These are phyloP conservation scores for Calliscelio sp. DNA, from an alignment of 2,888 invertebrate species.

Conservation along the genomic window DNA sequence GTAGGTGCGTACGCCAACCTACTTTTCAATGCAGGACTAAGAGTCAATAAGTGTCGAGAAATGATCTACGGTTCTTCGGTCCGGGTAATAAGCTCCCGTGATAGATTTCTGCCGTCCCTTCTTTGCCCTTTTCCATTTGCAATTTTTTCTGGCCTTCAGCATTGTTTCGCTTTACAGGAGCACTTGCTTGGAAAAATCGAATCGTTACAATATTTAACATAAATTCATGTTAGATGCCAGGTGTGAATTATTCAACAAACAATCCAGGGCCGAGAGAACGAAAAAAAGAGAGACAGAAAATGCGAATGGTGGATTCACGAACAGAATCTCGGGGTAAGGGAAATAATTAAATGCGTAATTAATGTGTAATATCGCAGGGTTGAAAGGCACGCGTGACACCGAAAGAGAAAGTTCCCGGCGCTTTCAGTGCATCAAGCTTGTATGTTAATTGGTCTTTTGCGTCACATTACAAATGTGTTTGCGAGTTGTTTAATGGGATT, in stretches of 20 bases:
- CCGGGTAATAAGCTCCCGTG: constrained; percentile 78
- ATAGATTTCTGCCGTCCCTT: constrained; percentile 56
- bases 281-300: constrained; percentile 55
- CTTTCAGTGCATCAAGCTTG: constrained; percentile 39
- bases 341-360: constrained; percentile 60
- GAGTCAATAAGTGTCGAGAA: constrained; percentile 86
- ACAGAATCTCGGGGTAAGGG: background rate
- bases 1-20: constrained; percentile 78
- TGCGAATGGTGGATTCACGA: constrained; percentile 29
- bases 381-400: constrained; percentile 31
- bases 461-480: constrained; percentile 41
- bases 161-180: constrained; percentile 22
- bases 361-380: constrained; percentile 46
- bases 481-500: constrained; percentile 29
- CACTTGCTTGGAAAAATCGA: constrained; percentile 50
- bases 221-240: constrained; percentile 78
- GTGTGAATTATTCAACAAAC: constrained; percentile 80
- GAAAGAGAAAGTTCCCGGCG: constrained; percentile 37
- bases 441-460: constrained; percentile 50
- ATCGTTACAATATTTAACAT: constrained; percentile 78
- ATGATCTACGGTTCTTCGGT: constrained; percentile 82
- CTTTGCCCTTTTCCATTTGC: background rate
- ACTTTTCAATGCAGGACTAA: constrained; percentile 84
- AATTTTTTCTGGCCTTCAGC: background rate
- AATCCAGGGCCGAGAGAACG: constrained; percentile 72